Percentiles rank a stretch among this genome's conserved stretches.
Evolutionary conservation across 2,888 invertebrate species (phyloP).

Genomic region (Pyrocoelia pectoralis): DNA sequence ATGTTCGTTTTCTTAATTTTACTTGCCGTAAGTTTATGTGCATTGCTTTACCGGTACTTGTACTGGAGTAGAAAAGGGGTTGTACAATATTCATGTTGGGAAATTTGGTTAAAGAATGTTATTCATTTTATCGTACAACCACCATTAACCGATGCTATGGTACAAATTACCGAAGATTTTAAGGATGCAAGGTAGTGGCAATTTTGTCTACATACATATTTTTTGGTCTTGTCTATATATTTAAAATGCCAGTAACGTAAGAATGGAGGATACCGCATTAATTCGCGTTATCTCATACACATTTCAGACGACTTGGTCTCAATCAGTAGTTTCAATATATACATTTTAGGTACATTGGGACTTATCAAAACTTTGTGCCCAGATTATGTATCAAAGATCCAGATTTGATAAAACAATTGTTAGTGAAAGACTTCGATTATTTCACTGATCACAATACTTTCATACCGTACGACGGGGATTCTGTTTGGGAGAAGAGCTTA

Average conservation of each 20-base stretch:
- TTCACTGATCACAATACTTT: conserved; percentile 52
- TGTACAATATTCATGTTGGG: conserved; percentile 18
- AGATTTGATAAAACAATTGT: conserved; percentile 54
- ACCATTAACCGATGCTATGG: conserved; percentile 28
- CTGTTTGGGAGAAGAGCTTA: conserved; percentile 41
- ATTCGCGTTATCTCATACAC: not conserved
- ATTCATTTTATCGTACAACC: conserved; percentile 22
- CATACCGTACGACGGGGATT: conserved; percentile 44
- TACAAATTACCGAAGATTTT: conserved; percentile 39
- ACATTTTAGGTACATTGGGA: conserved; percentile 44
- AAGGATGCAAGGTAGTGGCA: conserved; percentile 38
- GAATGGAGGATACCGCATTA: no score
- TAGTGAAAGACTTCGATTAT: conserved; percentile 56
- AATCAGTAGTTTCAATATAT: conserved; percentile 38
- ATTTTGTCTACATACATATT: no score
- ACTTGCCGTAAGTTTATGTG: conserved; percentile 1
- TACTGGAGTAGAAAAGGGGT: conserved; percentile 35
- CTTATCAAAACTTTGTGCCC: conserved; percentile 43
- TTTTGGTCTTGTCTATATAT: no score
- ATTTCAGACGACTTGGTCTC: conserved; percentile 44
- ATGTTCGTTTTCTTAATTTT: not conserved
- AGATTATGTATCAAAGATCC: conserved; percentile 44
- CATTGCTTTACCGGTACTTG: conserved; percentile 18
- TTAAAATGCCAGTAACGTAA: no score
- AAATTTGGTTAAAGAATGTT: conserved; percentile 31